Evolutionary conservation across 2,113 vertebrate genomes (phyloP), one percentile per base, ranked within the genome.

Genomic region (Burhinus oedicnemus): DNA sequence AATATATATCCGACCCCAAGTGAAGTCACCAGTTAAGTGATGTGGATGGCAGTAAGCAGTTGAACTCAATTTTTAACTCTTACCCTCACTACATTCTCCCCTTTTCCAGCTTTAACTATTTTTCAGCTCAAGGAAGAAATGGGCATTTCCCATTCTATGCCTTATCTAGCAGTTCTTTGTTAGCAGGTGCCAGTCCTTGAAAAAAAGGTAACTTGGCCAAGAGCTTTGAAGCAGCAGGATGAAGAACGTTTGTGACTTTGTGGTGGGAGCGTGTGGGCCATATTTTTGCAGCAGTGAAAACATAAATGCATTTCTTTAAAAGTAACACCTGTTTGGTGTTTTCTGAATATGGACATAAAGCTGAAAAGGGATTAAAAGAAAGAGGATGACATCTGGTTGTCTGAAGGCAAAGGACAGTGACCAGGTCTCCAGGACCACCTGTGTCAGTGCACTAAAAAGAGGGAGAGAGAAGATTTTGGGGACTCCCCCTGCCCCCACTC

Each of bases 231-330:
- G 64, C n/a, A 32, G 26, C 38, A 66, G n/a, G 52, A 23, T 55
- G 18, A 85, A 82, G 19, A 87, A 26, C 6, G 23, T 62, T 42
- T 71, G 25, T 87, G 87, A 36, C 42, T 66, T 83, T 47, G 47
- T 95, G 64, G 55, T 78, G 13, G 68, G 29, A 65, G n/a, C 2
- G 1, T 54, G 21, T 54, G 30, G 55, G 25, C 22, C 42, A 3
- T 79, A 23, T 44, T 82, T 93, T 90, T 93, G 52, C 66, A 92
- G 44, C 62, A 88, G 64, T 3, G 10, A 82, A 82, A 17, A 82
- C 84, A 60, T 36, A 65, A 72, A 34, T 40, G 1, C 6, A 11
- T 82, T 55, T 36, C 22, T 26, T 12, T 32, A 60, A 54, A 40
- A 23, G 21, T 1, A 18, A 9, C 54, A 70, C n/a, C 65, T 40